Base-by-base conservation (phyloP, 2,797 vertebrate genomes). In the Eupleurogrammus muticus region DNA sequence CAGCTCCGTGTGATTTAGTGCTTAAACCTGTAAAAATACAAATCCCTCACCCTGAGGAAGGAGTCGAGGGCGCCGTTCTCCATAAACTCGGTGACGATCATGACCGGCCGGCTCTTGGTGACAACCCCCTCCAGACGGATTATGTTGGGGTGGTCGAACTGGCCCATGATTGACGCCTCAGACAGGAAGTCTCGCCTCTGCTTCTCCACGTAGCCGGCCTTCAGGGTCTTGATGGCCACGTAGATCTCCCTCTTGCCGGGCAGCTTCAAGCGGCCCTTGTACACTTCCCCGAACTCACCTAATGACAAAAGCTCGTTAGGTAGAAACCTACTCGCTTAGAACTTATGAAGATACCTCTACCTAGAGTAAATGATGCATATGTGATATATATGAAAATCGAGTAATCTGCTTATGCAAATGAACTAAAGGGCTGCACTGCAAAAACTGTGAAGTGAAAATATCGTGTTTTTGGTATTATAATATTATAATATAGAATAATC, bases 71-170 rank as follows among this genome's bases (percentile, higher is more conserved):
- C 97, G 0, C 98, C 98, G 0, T 99, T 99, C 90, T 99, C 98
- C 98, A 99, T 99, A 82, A 99, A 99, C 92, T 99, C 98, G 0
- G 98, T 99, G 85, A 99, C 97, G 47, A 99, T 99, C 98, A 99
- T 99, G 80, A 99, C 98, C 0, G 98, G 98, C 0, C 98, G 95
- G 68, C 97, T 99, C 86, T 99, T 99, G 84, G 98, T 99, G 80
- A 99, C 97, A 7, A 99, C 98, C 0, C 98, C 98, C 75, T 99
- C 98, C 51, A 99, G 92, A 1, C 97, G 96, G 44, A 99, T 99
- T 64, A 99, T 98, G 82, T 99, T 99, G 42, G 98, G 98, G 82
- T 99, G 98, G 88, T 99, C 98, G 0, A 99, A 99, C 90, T 99
- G 98, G 7, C 97, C 98, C 98, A 99, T 99, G 90, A 99, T 99